phyloP scores from a whole-genome alignment of 2,888 invertebrate genomes.

The Parnassius apollo region DNA sequence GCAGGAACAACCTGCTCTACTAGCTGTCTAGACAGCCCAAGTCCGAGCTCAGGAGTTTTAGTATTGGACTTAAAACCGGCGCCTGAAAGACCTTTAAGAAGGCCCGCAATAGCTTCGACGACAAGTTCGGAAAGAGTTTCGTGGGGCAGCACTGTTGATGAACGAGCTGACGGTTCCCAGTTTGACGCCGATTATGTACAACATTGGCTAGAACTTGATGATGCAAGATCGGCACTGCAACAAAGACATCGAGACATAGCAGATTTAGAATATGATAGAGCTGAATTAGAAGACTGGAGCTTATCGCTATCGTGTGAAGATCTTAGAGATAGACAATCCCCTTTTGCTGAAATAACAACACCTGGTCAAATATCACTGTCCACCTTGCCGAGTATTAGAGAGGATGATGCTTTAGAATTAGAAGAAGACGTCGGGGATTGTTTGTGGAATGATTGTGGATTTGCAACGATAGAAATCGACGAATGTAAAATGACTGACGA shows the following conservation, averaged over 20 bases:
- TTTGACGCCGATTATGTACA: slow-evolving; percentile 89
- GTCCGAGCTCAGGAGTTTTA: slow-evolving; percentile 83
- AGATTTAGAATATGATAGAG: slow-evolving; percentile 87
- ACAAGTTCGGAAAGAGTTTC: slow-evolving; percentile 76
- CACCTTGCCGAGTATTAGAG: slow-evolving; percentile 87
- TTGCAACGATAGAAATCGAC: slow-evolving; percentile 84
- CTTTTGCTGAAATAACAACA: slow-evolving; percentile 77
- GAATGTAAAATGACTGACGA: slow-evolving; percentile 81
- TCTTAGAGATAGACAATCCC: slow-evolving; percentile 79
- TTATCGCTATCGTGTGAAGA: slow-evolving; percentile 87
- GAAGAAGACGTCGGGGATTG: slow-evolving; percentile 88
- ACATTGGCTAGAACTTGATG: slow-evolving; percentile 88
- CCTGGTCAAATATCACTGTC: slow-evolving; percentile 84
- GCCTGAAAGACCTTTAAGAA: slow-evolving; percentile 80
- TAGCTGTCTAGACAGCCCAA: slow-evolving; percentile 79
- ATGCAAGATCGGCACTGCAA: slow-evolving; percentile 84
- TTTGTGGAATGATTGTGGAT: slow-evolving; percentile 88
- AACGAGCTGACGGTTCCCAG: slow-evolving; percentile 79
- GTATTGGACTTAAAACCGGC: slow-evolving; percentile 81
- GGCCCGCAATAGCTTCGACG: slow-evolving; percentile 79
- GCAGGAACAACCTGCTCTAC: slow-evolving; percentile 80
- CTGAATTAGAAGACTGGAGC: slow-evolving; percentile 90
- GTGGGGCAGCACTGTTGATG: slow-evolving; percentile 82
- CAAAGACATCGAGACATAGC: slow-evolving; percentile 85
- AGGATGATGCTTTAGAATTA: slow-evolving; percentile 86